These are phyloP conservation scores for Coptodon rendalli DNA, from an alignment of 2,113 vertebrate genomes.

Conservation along the genomic window DNA sequence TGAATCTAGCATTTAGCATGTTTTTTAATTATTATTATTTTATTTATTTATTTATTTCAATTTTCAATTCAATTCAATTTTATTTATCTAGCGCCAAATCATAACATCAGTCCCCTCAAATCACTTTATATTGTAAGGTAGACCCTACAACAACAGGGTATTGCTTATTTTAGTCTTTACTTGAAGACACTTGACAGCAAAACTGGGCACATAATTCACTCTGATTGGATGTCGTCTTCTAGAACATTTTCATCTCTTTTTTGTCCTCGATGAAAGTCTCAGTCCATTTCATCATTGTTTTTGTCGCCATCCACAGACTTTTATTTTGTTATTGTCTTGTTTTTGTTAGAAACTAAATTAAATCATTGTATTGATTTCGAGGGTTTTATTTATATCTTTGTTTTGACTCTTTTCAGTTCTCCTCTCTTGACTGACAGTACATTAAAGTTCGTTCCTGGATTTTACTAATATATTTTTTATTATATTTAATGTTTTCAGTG, in stretches of 20 bases:
- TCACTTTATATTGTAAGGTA: background rate
- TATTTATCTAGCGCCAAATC: background rate
- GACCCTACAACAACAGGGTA: background rate
- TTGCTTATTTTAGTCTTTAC: background rate
- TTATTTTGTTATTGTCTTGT: background rate
- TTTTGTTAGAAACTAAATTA: background rate
- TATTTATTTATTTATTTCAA: background rate
- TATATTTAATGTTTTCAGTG: background rate
- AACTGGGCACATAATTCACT: background rate
- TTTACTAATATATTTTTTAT: background rate
- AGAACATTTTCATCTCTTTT: background rate
- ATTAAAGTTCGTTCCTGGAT: background rate
- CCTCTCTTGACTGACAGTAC: background rate
- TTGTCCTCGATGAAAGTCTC: background rate
- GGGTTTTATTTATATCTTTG: background rate
- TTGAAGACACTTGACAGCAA: background rate
- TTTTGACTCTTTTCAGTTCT: background rate
- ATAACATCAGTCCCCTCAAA: background rate
- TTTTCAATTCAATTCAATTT: background rate
- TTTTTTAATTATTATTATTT: background rate
- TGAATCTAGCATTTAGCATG: background rate
- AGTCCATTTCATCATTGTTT: background rate
- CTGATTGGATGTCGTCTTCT: background rate
- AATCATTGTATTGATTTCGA: background rate
- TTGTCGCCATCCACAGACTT: fast-evolving